Conservation (phyloP, 30 jellyfish, hydroid and myxozoan species). For the Morbakka virulenta region DNA sequence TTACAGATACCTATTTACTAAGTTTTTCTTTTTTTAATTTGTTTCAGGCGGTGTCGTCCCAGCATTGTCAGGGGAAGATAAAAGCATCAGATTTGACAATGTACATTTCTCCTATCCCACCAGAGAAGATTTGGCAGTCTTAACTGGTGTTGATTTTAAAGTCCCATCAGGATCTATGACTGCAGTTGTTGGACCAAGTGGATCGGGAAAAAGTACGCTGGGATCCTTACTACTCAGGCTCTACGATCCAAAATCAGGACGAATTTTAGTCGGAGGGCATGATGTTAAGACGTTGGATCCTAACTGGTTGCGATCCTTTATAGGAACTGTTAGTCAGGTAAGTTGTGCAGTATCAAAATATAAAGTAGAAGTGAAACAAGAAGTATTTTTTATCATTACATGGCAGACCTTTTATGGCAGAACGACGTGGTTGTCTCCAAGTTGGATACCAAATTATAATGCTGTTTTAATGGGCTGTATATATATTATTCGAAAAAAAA, state of each 20-base stretch:
- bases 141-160: slow-evolving; percentile 52
- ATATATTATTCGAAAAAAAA: too few species aligned
- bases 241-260: slow-evolving; percentile 87
- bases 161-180: slow-evolving; percentile 80
- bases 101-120: slow-evolving; percentile 74
- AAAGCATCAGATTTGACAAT: slow-evolving; percentile 57
- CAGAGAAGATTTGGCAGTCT: slow-evolving; percentile 54
- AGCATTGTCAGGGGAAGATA: slow-evolving; percentile 24
- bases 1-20: too few species aligned
- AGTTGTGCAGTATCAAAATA: neutral
- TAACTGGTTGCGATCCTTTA: slow-evolving; percentile 59
- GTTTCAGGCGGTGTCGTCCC: slow-evolving; percentile 79
- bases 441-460: too few species aligned
- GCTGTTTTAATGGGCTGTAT: too few species aligned
- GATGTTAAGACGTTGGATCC: slow-evolving; percentile 79
- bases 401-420: too few species aligned
- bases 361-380: too few species aligned
- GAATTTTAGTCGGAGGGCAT: slow-evolving; percentile 63
- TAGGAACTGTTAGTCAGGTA: slow-evolving; percentile 97
- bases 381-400: too few species aligned
- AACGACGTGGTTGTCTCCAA: too few species aligned
- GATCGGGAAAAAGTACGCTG: slow-evolving; percentile 96
- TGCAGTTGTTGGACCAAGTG: slow-evolving; percentile 98
- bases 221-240: slow-evolving; percentile 86
- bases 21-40: slow-evolving; percentile 5